phyloP scores from a whole-genome alignment of 2,888 invertebrate genomes.

The Nephrotoma appendiculata region DNA sequence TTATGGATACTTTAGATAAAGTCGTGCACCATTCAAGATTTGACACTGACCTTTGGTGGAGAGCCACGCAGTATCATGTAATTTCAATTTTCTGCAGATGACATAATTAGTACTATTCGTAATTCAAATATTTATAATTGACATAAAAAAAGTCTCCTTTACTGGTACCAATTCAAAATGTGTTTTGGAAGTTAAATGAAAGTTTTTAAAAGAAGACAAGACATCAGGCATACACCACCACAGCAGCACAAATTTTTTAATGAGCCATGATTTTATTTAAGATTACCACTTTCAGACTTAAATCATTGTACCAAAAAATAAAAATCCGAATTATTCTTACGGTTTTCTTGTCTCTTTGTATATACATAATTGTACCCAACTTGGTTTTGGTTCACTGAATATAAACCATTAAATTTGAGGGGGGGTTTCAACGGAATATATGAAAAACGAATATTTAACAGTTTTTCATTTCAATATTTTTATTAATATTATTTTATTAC shows the following conservation, averaged over 20 bases:
- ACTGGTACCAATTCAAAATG: too few species aligned
- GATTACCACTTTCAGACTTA: background rate
- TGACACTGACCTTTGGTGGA: too few species aligned
- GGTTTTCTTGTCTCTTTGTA: background rate
- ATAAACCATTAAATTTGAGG: background rate
- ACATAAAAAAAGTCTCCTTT: too few species aligned
- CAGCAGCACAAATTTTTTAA: background rate
- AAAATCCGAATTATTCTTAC: background rate
- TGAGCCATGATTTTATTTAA: background rate
- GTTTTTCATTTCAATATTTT: background rate
- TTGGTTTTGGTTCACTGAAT: background rate
- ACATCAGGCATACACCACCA: too few species aligned
- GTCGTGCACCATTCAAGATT: too few species aligned
- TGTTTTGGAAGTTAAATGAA: too few species aligned
- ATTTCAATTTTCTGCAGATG: too few species aligned
- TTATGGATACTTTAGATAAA: too few species aligned
- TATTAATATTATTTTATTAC: background rate
- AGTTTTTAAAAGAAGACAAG: too few species aligned
- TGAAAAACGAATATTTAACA: background rate
- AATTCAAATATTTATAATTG: too few species aligned
- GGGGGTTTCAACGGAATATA: background rate
- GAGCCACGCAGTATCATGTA: too few species aligned
- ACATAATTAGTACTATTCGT: too few species aligned
- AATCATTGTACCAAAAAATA: background rate
- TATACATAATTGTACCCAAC: background rate